phyloP scores from a whole-genome alignment of 23 tunicate genomes.

The Corella eumyota region DNA sequence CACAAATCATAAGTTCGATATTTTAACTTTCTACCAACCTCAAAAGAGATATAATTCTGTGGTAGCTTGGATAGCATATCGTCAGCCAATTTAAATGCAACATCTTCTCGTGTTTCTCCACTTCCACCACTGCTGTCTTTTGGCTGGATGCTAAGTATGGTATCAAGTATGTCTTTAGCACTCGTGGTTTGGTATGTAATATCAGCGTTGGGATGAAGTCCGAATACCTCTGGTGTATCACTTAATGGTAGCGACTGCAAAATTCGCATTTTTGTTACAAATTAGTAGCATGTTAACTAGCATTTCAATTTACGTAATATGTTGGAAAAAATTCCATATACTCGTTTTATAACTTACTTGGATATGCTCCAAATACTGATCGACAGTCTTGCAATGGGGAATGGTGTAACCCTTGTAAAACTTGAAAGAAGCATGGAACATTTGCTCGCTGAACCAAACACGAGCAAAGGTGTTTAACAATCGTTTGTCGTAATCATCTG shows the following conservation, averaged over 20 bases:
- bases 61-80: slow-evolving; percentile 90
- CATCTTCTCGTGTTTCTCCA: slow-evolving; percentile 96
- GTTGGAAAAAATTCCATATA: neutral
- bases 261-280: neutral
- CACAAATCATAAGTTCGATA: neutral
- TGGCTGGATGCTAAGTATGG: slow-evolving; percentile 89
- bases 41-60: slow-evolving; percentile 53
- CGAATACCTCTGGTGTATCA: slow-evolving; percentile 96
- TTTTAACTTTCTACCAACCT: slow-evolving; percentile 24
- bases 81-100: slow-evolving; percentile 71
- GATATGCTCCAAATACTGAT: slow-evolving; percentile 72
- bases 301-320: neutral
- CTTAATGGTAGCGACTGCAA: slow-evolving; percentile 46
- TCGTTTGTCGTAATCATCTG: slow-evolving; percentile 93
- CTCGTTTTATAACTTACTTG: too few relatives aligned
- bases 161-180: slow-evolving; percentile 72
- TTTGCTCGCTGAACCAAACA: slow-evolving; percentile 91
- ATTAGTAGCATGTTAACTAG: neutral
- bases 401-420: slow-evolving; percentile 92
- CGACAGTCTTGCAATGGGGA: slow-evolving; percentile 76
- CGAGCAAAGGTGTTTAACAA: slow-evolving; percentile 84
- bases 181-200: slow-evolving; percentile 95
- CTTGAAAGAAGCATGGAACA: slow-evolving; percentile 54
- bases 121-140: slow-evolving; percentile 95
- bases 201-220: slow-evolving; percentile 97